Base-by-base conservation (phyloP, 2,113 vertebrate species). In the Vulpes lagopus region DNA sequence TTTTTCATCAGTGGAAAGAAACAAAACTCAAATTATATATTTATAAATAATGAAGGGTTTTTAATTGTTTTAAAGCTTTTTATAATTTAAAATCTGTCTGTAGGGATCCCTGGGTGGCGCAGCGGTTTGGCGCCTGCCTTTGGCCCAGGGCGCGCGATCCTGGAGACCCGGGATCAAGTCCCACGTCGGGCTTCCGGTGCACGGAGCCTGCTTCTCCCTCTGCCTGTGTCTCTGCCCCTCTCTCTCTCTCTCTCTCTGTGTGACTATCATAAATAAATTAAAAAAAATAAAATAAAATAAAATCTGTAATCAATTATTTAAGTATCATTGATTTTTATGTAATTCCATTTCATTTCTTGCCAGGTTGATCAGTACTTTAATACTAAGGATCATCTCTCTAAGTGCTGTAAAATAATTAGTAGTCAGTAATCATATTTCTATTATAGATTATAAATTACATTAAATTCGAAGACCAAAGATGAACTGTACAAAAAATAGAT, bases 1-100 rank as follows among this genome's bases (percentile, higher is more conserved):
- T 64, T 81, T 62, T 76, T 64, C n/a, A 25, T 89, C 57, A 86
- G 22, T 81, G 12, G 65, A 15, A 4, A 83, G 76, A 92, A 83
- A 14, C 49, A 87, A 62, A 86, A 91, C 23, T 87, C 27, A 51
- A 79, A 79, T 11, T 4, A 43, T 69, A 19, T 60, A 71, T 57
- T 94, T 80, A 32, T 84, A 85, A 74, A 86, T 84, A 76, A 95
- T 60, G 38, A 83, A 82, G 19, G 11, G 20, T 83, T 91, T 91
- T 9, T 55, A 30, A 60, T 69, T 83, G 32, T n/a, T 51, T 96
- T 65, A 43, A 92, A 80, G 30, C 19, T 6, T 89, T 88, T 85
- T 76, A 53, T 95, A 76, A 93, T 38, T 89, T 87, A 78, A 87
- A 67, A 74, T 93, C 43, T 43, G 43, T 43, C 43, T 43, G 6